Conservation (phyloP, 2,797 vertebrate species). For the Gambelia wislizenii region DNA sequence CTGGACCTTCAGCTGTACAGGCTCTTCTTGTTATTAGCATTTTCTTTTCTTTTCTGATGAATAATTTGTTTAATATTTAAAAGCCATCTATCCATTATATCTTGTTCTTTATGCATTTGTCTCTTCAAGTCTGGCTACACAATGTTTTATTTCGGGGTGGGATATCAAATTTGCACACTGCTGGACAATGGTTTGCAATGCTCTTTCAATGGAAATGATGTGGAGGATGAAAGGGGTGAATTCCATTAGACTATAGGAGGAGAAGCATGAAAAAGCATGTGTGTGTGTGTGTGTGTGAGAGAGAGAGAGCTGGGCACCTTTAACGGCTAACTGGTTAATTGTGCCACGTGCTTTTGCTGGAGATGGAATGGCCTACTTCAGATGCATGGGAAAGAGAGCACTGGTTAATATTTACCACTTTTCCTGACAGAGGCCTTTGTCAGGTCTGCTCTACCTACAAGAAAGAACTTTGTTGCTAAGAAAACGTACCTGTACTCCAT, state of each 20-base stretch:
- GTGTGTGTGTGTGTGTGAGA: too few species aligned
- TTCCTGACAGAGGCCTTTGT: not conserved
- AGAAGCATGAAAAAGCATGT: too few species aligned
- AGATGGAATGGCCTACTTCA: not conserved
- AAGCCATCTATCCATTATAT: not conserved
- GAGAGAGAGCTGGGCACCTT: not conserved
- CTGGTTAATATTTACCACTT: not conserved
- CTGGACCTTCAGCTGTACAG: not conserved
- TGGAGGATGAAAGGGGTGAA: not conserved
- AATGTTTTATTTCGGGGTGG: not conserved
- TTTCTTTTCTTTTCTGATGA: not conserved
- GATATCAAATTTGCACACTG: not conserved
- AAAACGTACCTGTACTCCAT: constrained; percentile 92
- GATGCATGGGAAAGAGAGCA: not conserved
- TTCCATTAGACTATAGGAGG: not conserved
- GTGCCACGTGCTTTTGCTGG: not conserved
- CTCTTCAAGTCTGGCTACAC: not conserved
- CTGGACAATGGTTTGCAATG: not conserved
- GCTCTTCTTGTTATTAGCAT: not conserved
- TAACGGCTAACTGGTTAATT: not conserved
- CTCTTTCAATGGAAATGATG: not conserved
- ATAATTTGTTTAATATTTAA: not conserved
- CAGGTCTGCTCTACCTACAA: not conserved
- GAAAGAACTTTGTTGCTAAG: not conserved
- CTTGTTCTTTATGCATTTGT: too few species aligned